A percentile compares a stretch with the other conserved stretches of the same genome.
Evolutionary conservation across 2,797 vertebrate species (phyloP).

Genomic region (Acrossocheilus fasciatus): DNA sequence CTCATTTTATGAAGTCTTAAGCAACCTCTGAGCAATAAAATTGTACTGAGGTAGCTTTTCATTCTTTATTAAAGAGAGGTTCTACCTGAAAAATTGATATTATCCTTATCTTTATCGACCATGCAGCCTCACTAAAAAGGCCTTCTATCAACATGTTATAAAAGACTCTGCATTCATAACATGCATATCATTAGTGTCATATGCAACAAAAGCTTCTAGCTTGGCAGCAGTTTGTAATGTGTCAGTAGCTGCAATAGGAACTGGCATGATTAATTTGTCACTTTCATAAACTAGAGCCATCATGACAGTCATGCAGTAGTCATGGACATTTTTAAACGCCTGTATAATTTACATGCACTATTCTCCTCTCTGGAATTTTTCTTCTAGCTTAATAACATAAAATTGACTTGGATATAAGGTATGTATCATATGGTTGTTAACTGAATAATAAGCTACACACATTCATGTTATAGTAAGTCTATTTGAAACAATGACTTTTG

Average conservation of each 20-base stretch:
- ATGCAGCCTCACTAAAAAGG: not conserved
- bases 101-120: not conserved
- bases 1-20: not conserved
- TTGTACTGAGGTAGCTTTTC: not conserved
- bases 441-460: not conserved
- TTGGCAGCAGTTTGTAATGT: slow-evolving; percentile 47
- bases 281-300: slow-evolving; percentile 38
- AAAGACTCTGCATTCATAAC: not conserved
- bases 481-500: not conserved
- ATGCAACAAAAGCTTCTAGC: slow-evolving; percentile 14
- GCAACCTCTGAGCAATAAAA: not conserved
- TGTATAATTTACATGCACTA: slow-evolving; percentile 12
- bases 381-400: slow-evolving; percentile 7
- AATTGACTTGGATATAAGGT: slow-evolving; percentile 1
- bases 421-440: not conserved
- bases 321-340: slow-evolving; percentile 29
- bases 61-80: slow-evolving; percentile 1
- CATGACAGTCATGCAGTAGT: slow-evolving; percentile 35
- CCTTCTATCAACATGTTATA: not conserved
- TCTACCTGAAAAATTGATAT: not conserved
- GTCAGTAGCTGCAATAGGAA: slow-evolving; percentile 31
- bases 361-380: slow-evolving; percentile 5
- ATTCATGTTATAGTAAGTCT: not conserved
- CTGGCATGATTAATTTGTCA: slow-evolving; percentile 47
- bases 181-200: slow-evolving; percentile 15